A percentile compares a stretch with the other conserved stretches of the same genome.
phyloP scores from a whole-genome alignment of 2,113 vertebrate genomes.

The Lophochroa leadbeateri region DNA sequence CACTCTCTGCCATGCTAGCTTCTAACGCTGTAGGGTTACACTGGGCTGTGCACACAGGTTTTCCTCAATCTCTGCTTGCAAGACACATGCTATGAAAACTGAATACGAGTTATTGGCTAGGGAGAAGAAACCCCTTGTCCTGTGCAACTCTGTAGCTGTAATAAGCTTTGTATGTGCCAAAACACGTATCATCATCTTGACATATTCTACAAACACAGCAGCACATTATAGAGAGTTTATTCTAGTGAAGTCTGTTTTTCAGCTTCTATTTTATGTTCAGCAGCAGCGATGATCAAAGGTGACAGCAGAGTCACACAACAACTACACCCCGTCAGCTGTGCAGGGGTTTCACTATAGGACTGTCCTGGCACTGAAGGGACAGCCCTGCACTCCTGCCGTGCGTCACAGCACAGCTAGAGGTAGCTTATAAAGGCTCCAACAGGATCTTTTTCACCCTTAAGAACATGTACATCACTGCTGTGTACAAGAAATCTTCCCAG shows the following conservation, averaged over 20 bases:
- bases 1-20: rapidly evolving
- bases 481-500: neutral
- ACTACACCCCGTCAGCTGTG: neutral
- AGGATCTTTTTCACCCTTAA: neutral
- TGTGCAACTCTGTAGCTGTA: neutral
- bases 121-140: neutral
- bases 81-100: neutral
- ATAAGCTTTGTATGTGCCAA: neutral
- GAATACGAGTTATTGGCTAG: neutral
- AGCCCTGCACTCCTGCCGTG: neutral
- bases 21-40: rapidly evolving
- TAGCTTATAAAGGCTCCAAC: neutral
- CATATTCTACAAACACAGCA: neutral
- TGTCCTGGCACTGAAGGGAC: neutral
- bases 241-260: neutral
- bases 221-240: neutral
- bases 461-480: neutral
- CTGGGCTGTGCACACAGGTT: neutral
- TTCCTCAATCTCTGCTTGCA: neutral
- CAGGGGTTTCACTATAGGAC: neutral
- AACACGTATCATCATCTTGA: rapidly evolving
- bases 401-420: neutral
- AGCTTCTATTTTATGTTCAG: neutral
- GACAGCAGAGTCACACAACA: neutral
- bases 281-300: neutral